Evolutionary conservation across 2,888 invertebrate genomes (phyloP).

Genomic region (Elysia crispata): DNA sequence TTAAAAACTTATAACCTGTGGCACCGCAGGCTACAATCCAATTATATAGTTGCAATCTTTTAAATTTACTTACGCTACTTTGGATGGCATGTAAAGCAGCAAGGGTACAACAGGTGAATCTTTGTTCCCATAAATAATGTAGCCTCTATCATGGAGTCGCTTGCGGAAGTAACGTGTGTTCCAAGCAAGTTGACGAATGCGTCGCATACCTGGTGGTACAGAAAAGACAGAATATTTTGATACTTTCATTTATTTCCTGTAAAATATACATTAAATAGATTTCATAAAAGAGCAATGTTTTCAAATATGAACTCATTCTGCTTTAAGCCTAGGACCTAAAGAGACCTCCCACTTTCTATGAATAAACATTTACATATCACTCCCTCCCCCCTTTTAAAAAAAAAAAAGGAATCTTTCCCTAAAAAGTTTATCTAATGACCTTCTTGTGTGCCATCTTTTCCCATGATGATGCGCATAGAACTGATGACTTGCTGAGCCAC

Average conservation of each 20-base stretch:
- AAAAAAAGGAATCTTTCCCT: no score
- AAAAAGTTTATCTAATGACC: conserved; percentile 76
- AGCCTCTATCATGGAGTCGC: conserved; percentile 90
- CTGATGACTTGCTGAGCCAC: conserved; percentile 93
- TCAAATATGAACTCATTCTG: no score
- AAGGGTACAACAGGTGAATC: conserved; percentile 98
- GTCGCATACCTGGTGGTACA: conserved; percentile 75
- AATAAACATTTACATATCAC: no score
- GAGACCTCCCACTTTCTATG: no score
- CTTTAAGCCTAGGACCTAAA: no score
- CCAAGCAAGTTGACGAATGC: conserved; percentile 85
- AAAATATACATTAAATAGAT: no score
- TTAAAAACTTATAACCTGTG: no score
- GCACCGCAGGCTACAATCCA: no score
- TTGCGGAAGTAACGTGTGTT: conserved; percentile 90
- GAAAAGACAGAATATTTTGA: neutral
- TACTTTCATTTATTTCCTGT: no score
- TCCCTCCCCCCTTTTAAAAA: no score
- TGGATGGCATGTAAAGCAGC: conserved; percentile 95
- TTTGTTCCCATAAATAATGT: conserved; percentile 93
- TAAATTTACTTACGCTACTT: conserved; percentile 86
- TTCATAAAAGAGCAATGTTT: no score
- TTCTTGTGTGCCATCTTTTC: conserved; percentile 86
- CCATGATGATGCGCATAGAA: conserved; percentile 92
- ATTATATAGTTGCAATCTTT: no score